Evolutionary conservation across 1,140 invertebrate genomes (phyloP).

Genomic region (Philaenus spumarius): DNA sequence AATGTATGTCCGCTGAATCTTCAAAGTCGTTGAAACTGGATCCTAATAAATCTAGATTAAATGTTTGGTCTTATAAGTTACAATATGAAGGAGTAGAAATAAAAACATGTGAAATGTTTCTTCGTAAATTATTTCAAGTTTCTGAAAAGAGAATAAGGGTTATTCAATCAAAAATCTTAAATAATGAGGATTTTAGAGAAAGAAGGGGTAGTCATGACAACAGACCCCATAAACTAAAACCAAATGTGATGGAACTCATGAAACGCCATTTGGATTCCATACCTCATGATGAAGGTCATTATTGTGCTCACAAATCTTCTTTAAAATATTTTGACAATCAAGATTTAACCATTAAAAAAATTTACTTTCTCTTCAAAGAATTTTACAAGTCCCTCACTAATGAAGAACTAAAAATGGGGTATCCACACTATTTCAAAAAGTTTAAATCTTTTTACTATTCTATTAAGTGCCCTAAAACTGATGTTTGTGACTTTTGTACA

Average conservation of each 20-base stretch:
- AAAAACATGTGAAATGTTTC: slow-evolving; percentile 2
- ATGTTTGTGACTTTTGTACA: slow-evolving; percentile 17
- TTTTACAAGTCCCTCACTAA: neutral
- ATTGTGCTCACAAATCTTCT: slow-evolving; percentile 6
- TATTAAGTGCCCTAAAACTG: slow-evolving; percentile 10
- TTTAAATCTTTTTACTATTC: slow-evolving; percentile 2
- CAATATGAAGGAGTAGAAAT: neutral
- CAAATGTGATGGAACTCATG: slow-evolving; percentile 7
- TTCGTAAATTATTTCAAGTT: slow-evolving; percentile 1
- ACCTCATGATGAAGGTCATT: slow-evolving; percentile 6
- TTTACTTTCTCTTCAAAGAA: neutral
- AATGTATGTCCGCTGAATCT: neutral
- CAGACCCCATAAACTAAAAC: slow-evolving; percentile 6
- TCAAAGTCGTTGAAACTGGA: neutral
- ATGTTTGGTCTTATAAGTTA: neutral
- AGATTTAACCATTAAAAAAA: slow-evolving; percentile 6
- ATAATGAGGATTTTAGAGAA: slow-evolving; percentile 7
- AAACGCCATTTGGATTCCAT: neutral
- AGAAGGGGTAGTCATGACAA: slow-evolving; percentile 5
- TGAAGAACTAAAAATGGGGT: neutral
- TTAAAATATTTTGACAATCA: slow-evolving; percentile 13
- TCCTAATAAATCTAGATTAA: slow-evolving; percentile 1
- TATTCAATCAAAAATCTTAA: slow-evolving; percentile 9
- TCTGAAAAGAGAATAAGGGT: slow-evolving; percentile 1
- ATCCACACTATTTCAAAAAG: slow-evolving; percentile 7